These are phyloP conservation scores for Cherax quadricarinatus DNA, from an alignment of 1,140 invertebrate genomes.

Conservation along the genomic window DNA sequence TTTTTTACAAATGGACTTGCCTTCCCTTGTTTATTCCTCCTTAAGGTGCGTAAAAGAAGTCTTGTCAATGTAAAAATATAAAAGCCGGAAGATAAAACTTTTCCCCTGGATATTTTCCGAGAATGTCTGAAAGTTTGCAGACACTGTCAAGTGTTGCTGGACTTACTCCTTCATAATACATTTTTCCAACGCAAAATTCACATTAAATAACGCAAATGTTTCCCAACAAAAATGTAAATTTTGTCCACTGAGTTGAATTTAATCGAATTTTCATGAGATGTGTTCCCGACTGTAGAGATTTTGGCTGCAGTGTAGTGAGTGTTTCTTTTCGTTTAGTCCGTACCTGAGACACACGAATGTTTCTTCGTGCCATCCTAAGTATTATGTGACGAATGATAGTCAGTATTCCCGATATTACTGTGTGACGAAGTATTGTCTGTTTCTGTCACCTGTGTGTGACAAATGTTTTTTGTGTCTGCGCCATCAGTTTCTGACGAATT, in stretches of 20 bases:
- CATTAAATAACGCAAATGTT: neutral
- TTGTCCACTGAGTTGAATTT: conserved; percentile 1
- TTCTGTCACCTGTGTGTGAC: too few relatives aligned
- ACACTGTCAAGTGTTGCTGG: neutral
- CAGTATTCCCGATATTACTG: too few relatives aligned
- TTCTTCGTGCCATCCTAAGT: too few relatives aligned
- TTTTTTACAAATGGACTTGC: too few relatives aligned
- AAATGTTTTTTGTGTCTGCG: too few relatives aligned
- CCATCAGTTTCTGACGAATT: too few relatives aligned
- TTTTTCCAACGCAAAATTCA: neutral
- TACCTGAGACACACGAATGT: too few relatives aligned
- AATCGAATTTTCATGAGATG: neutral
- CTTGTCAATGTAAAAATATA: neutral
- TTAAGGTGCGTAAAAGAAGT: neutral
- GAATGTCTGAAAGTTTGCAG: neutral
- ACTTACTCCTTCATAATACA: neutral
- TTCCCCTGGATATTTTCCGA: neutral
- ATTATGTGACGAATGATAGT: too few relatives aligned
- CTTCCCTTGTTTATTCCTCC: neutral
- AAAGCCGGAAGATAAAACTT: neutral
- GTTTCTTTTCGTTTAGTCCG: too few relatives aligned
- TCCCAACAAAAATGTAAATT: conserved; percentile 8
- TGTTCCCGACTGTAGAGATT: too few relatives aligned
- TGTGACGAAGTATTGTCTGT: too few relatives aligned
- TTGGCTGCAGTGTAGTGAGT: too few relatives aligned